Percentiles rank a stretch among this genome's conserved stretches.
Evolutionary conservation across 2,888 invertebrate species (phyloP).

Genomic region (Abrostola triplasia): DNA sequence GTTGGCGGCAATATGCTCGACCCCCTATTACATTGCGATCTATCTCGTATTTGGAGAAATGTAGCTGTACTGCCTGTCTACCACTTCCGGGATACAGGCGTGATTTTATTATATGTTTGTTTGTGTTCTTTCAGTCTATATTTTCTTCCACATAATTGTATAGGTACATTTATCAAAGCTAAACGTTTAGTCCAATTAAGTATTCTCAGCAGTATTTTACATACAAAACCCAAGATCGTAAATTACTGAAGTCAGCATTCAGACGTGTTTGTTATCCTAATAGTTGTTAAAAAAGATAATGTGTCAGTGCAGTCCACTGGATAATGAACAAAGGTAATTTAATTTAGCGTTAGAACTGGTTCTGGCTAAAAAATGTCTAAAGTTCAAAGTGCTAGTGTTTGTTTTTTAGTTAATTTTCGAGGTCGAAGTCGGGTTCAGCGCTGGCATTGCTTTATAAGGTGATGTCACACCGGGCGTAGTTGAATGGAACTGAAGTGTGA

Average conservation of each 20-base stretch:
- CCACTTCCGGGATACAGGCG: too few species aligned
- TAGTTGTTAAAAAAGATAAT: constrained; percentile 24
- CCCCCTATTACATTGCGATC: too few species aligned
- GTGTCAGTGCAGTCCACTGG: constrained; percentile 32
- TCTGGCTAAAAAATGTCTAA: constrained; percentile 71
- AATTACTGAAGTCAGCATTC: constrained; percentile 33
- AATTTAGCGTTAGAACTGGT: constrained; percentile 68
- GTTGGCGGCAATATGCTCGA: too few species aligned
- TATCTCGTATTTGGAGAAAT: too few species aligned
- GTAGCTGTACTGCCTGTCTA: too few species aligned
- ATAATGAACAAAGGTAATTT: constrained; percentile 66
- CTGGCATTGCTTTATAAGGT: constrained; percentile 64
- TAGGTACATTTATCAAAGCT: too few species aligned
- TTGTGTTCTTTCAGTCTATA: too few species aligned
- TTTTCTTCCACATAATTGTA: too few species aligned
- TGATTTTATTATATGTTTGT: too few species aligned
- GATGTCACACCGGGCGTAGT: constrained; percentile 45
- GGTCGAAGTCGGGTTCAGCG: constrained; percentile 71
- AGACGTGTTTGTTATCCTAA: constrained; percentile 46
- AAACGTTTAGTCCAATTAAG: constrained; percentile 1
- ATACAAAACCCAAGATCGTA: background rate
- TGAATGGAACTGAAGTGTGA: background rate
- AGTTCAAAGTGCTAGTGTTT: constrained; percentile 77
- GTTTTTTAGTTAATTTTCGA: constrained; percentile 75
- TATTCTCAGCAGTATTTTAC: constrained; percentile 25